These are phyloP conservation scores for Cyrtorhinus lividipennis DNA, from an alignment of 1,140 invertebrate species.

Conservation along the genomic window DNA sequence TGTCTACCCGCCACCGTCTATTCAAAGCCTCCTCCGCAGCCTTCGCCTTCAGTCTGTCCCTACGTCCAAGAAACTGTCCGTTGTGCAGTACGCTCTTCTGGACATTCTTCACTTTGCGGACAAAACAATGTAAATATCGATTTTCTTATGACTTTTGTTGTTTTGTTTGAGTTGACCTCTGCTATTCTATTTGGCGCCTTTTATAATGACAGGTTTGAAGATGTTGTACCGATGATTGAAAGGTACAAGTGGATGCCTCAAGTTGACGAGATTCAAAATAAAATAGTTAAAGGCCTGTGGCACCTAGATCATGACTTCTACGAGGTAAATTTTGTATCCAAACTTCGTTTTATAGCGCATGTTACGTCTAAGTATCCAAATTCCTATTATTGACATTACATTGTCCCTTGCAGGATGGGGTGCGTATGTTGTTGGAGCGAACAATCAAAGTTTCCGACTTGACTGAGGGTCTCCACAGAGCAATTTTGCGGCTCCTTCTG, in stretches of 20 bases:
- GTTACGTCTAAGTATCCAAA: not conserved
- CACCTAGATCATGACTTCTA: not conserved
- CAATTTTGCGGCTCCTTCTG: not conserved
- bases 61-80: not conserved
- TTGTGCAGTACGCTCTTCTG: not conserved
- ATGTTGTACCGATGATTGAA: not conserved
- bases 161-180: no score
- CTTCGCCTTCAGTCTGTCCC: not conserved
- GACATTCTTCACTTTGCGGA: not conserved
- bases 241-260: not conserved
- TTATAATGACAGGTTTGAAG: not conserved
- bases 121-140: not conserved
- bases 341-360: no score
- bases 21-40: not conserved
- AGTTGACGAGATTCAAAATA: not conserved
- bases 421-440: not conserved
- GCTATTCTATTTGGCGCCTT: no score
- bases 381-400: not conserved
- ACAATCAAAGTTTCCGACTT: not conserved
- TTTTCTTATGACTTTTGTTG: no score
- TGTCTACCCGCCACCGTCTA: not conserved
- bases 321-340: no score
- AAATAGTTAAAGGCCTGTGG: not conserved
- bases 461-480: not conserved
- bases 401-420: not conserved